These are phyloP conservation scores for Ceratina japonica DNA, from an alignment of 1,140 invertebrate species.

Conservation along the genomic window DNA sequence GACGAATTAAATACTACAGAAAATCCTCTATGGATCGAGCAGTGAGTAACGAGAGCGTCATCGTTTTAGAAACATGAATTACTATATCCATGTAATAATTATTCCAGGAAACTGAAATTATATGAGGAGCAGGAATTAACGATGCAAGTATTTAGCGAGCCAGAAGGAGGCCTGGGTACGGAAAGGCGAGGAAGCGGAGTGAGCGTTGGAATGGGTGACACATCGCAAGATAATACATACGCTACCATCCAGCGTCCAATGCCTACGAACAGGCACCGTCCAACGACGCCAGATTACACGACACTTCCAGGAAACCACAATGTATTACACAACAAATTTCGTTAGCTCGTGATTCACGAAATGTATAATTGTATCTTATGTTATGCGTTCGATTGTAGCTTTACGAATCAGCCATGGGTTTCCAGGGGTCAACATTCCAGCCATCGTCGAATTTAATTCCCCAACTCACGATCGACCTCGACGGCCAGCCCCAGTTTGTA, in stretches of 20 bases:
- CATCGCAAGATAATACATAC: slow-evolving; percentile 89
- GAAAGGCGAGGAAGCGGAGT: slow-evolving; percentile 80
- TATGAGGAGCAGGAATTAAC: slow-evolving; percentile 96
- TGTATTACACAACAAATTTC: slow-evolving; percentile 65
- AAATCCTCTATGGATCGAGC: slow-evolving; percentile 96
- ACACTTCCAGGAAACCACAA: slow-evolving; percentile 82
- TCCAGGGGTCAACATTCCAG: slow-evolving; percentile 87
- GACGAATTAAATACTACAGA: slow-evolving; percentile 93
- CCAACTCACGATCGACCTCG: slow-evolving; percentile 81
- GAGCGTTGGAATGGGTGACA: slow-evolving; percentile 76
- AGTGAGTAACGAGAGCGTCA: slow-evolving; percentile 80
- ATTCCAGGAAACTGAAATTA: slow-evolving; percentile 88
- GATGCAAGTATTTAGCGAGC: slow-evolving; percentile 93
- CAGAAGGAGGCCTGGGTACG: slow-evolving; percentile 81
- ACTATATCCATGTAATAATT: slow-evolving; percentile 2
- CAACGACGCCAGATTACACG: slow-evolving; percentile 86
- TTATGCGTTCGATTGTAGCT: slow-evolving; percentile 78
- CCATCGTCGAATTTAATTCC: slow-evolving; percentile 77
- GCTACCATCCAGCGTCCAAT: slow-evolving; percentile 90
- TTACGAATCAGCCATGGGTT: slow-evolving; percentile 84
- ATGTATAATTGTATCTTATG: slow-evolving; percentile 58
- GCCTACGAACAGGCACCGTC: slow-evolving; percentile 76
- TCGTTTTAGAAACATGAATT: not conserved
- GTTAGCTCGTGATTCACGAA: not conserved
- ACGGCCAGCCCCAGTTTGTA: slow-evolving; percentile 85